Percentiles rank a stretch among this genome's conserved stretches.
Evolutionary conservation across 2,113 vertebrate genomes (phyloP).

Genomic region (Callopanchax toddi): DNA sequence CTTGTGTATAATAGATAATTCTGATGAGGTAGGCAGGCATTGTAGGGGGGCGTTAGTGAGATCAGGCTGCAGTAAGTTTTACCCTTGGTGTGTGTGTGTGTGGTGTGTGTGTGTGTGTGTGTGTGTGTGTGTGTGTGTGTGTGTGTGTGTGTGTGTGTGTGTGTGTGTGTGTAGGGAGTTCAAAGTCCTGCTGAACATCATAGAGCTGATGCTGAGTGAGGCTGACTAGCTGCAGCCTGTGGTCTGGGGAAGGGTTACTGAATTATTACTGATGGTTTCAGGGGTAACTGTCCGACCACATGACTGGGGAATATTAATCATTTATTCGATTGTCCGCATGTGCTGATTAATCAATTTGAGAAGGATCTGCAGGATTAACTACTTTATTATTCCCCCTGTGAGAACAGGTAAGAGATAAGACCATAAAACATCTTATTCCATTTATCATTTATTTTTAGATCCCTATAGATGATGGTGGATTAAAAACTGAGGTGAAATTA

Average conservation of each 20-base stretch:
- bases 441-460: constrained; percentile 88
- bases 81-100: constrained; percentile 55
- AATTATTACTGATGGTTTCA: constrained; percentile 85
- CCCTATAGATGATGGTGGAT: constrained; percentile 83
- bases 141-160: constrained; percentile 59
- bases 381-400: constrained; percentile 83
- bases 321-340: constrained; percentile 87
- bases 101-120: constrained; percentile 59
- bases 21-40: constrained; percentile 45
- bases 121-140: constrained; percentile 59
- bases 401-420: constrained; percentile 84
- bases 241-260: constrained; percentile 81
- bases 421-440: constrained; percentile 87
- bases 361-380: constrained; percentile 85
- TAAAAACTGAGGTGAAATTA: constrained; percentile 83
- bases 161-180: constrained; percentile 63
- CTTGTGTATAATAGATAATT: constrained; percentile 14
- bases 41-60: constrained; percentile 22
- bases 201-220: constrained; percentile 73
- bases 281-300: constrained; percentile 80
- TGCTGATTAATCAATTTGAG: constrained; percentile 87
- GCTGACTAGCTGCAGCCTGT: constrained; percentile 72
- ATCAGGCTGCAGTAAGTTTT: constrained; percentile 58
- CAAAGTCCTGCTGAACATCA: constrained; percentile 76
- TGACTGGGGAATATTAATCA: constrained; percentile 83